Percentiles rank a stretch among this genome's conserved stretches.
phyloP scores from a whole-genome alignment of 2,888 invertebrate genomes.

The Argyresthia goedartella region DNA sequence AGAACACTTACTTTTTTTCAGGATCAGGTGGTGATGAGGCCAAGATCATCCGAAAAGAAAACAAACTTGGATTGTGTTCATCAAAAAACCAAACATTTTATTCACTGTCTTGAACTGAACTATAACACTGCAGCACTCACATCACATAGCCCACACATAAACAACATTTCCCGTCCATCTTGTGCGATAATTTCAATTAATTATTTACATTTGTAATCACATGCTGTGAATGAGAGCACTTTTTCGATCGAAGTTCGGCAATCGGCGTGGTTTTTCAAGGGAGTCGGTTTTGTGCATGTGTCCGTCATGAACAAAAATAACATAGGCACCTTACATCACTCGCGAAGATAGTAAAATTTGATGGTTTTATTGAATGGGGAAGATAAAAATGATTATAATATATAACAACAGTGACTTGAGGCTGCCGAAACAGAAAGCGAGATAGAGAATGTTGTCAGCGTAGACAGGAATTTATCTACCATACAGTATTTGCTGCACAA shows the following conservation, averaged over 20 bases:
- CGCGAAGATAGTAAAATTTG: conserved; percentile 20
- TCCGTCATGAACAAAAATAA: conserved; percentile 23
- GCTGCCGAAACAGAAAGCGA: conserved; percentile 3
- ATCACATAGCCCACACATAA: conserved; percentile 43
- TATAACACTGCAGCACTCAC: conserved; percentile 19
- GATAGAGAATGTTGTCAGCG: conserved; percentile 4
- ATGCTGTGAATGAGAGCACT: conserved; percentile 22
- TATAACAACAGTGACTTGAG: conserved; percentile 5
- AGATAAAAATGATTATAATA: conserved; percentile 11
- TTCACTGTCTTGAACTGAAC: neutral
- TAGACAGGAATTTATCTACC: neutral
- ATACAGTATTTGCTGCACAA: neutral
- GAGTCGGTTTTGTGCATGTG: conserved; percentile 10
- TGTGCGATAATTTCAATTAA: conserved; percentile 42
- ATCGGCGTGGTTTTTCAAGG: neutral
- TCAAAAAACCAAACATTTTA: neutral
- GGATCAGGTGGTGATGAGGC: too few relatives aligned
- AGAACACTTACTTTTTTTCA: too few relatives aligned
- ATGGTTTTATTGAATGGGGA: conserved; percentile 13
- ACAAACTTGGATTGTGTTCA: neutral
- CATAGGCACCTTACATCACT: conserved; percentile 29
- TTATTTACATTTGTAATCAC: conserved; percentile 56
- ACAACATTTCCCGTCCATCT: conserved; percentile 52
- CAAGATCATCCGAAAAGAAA: neutral
- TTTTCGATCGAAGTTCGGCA: neutral